phyloP scores from a whole-genome alignment of 2,113 vertebrate species.

The Amia ocellicauda region DNA sequence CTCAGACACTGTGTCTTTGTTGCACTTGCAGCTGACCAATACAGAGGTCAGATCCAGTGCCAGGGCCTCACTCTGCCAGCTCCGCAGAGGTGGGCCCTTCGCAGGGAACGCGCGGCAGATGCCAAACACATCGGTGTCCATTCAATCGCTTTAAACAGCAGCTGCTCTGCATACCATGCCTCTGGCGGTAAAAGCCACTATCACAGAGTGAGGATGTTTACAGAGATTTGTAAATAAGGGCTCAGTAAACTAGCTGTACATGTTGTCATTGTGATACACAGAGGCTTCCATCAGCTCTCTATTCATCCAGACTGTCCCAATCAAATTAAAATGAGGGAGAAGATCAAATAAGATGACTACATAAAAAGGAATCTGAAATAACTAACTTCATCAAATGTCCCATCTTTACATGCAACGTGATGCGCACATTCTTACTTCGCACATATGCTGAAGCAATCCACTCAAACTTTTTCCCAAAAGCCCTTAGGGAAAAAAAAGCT shows the following conservation, averaged over 20 bases:
- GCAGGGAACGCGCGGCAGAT: slow-evolving; percentile 55
- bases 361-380: too few relatives aligned
- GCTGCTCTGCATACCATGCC: slow-evolving; percentile 62
- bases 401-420: slow-evolving; percentile 36
- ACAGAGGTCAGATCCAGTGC: background rate
- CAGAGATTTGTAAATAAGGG: too few relatives aligned
- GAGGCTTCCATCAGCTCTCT: too few relatives aligned
- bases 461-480: slow-evolving; percentile 35
- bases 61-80: slow-evolving; percentile 21
- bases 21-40: too few relatives aligned
- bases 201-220: slow-evolving; percentile 5
- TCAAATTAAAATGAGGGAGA: too few relatives aligned
- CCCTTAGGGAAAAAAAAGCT: slow-evolving; percentile 26
- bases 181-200: slow-evolving; percentile 44
- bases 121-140: slow-evolving; percentile 65
- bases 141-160: slow-evolving; percentile 68
- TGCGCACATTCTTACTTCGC: slow-evolving; percentile 32
- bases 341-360: too few relatives aligned
- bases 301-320: too few relatives aligned
- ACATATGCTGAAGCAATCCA: slow-evolving; percentile 48
- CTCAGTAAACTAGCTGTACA: too few relatives aligned
- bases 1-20: too few relatives aligned
- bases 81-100: slow-evolving; percentile 30
- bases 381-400: background rate
- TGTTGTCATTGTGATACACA: too few relatives aligned